A percentile compares a stretch with the other conserved stretches of the same genome.
Conservation (phyloP, 2,888 invertebrate species). For the Lycaena phlaeas region DNA sequence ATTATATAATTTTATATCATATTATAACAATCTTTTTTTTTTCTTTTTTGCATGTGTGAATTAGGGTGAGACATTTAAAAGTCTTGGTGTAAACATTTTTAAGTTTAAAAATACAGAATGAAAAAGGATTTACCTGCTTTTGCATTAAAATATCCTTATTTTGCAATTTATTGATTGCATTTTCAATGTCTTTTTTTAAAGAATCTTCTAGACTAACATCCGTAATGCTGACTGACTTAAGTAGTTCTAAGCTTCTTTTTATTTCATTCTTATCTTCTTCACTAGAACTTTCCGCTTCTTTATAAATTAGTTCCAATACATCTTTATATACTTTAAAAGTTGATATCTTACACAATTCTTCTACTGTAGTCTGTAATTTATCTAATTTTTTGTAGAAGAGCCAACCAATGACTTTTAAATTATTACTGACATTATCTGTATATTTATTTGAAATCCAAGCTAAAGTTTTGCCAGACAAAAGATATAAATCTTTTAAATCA, state of each 20-base stretch:
- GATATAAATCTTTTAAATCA: slow-evolving; percentile 80
- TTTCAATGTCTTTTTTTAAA: slow-evolving; percentile 64
- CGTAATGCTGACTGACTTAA: slow-evolving; percentile 26
- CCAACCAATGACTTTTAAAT: slow-evolving; percentile 77
- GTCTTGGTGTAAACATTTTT: no score
- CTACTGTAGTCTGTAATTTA: slow-evolving; percentile 36
- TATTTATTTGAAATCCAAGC: slow-evolving; percentile 70
- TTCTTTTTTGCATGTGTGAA: no score
- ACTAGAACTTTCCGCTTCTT: slow-evolving; percentile 26
- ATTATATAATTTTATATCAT: no score
- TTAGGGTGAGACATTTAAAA: no score
- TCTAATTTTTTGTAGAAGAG: slow-evolving; percentile 78
- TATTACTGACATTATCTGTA: slow-evolving; percentile 64
- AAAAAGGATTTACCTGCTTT: slow-evolving; percentile 44
- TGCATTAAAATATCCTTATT: slow-evolving; percentile 74
- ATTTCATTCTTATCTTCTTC: slow-evolving; percentile 28
- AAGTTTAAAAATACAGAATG: not conserved
- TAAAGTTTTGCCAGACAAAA: slow-evolving; percentile 88
- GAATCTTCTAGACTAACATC: slow-evolving; percentile 50
- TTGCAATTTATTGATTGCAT: slow-evolving; percentile 68
- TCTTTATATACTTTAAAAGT: slow-evolving; percentile 41
- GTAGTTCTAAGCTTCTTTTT: slow-evolving; percentile 32
- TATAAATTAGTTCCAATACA: slow-evolving; percentile 38
- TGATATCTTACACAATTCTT: slow-evolving; percentile 28
- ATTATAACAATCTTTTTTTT: no score